phyloP scores from a whole-genome alignment of 1,140 invertebrate species.

The Anoplophora glabripennis region DNA sequence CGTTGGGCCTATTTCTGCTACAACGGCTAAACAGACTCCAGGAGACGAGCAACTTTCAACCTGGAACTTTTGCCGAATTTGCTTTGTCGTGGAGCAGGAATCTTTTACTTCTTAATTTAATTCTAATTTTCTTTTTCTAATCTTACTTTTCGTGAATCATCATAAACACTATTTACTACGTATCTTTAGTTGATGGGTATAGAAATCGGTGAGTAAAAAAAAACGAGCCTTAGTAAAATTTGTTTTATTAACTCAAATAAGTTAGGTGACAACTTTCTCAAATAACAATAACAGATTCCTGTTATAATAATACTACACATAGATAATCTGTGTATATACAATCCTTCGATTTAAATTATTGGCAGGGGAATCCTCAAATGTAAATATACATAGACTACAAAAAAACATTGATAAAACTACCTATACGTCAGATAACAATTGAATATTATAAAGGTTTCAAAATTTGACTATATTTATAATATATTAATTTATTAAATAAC shows the following conservation, averaged over 20 bases:
- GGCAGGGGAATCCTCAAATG: constrained; percentile 29
- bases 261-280: constrained; percentile 47
- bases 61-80: too few relatives aligned
- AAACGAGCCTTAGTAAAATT: constrained; percentile 37
- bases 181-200: too few relatives aligned
- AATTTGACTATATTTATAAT: constrained; percentile 39
- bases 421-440: constrained; percentile 47
- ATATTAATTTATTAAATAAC: constrained; percentile 39
- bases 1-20: too few relatives aligned
- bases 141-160: too few relatives aligned
- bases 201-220: neutral
- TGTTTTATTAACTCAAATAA: constrained; percentile 49
- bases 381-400: constrained; percentile 49
- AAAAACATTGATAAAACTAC: constrained; percentile 49
- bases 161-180: too few relatives aligned
- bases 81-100: too few relatives aligned
- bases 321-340: constrained; percentile 46
- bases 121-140: too few relatives aligned
- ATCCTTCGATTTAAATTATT: constrained; percentile 30
- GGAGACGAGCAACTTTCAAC: too few relatives aligned
- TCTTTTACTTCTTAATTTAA: too few relatives aligned
- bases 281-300: constrained; percentile 47
- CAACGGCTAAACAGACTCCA: too few relatives aligned
- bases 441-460: constrained; percentile 42
- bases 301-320: constrained; percentile 41